These are phyloP conservation scores for Holacanthella duospinosa DNA, from an alignment of 2,888 invertebrate genomes.

Conservation along the genomic window DNA sequence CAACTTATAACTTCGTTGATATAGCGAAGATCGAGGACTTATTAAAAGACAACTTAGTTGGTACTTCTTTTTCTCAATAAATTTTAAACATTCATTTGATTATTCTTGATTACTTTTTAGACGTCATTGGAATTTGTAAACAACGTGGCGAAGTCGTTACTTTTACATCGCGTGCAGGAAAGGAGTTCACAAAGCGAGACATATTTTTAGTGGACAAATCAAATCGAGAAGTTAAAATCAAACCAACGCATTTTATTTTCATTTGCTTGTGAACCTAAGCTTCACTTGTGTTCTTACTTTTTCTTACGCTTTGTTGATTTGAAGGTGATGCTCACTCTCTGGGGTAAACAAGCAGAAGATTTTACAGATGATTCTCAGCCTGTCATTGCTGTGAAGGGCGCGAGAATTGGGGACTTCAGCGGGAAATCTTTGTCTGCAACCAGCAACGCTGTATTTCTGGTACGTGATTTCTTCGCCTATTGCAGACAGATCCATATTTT, in stretches of 20 bases:
- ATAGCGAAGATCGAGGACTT: conserved; percentile 61
- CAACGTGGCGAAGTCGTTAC: conserved; percentile 57
- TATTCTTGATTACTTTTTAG: conserved; percentile 45
- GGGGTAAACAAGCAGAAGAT: conserved; percentile 79
- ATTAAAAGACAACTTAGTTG: conserved; percentile 58
- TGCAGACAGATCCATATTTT: background rate
- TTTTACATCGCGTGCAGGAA: conserved; percentile 61
- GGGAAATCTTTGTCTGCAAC: conserved; percentile 48
- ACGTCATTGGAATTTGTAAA: conserved; percentile 82
- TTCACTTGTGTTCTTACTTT: background rate
- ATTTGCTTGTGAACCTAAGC: background rate
- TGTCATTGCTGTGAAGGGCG: conserved; percentile 76
- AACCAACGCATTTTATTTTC: background rate
- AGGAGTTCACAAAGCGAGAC: conserved; percentile 81
- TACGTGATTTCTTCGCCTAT: background rate
- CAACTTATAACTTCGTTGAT: conserved; percentile 64
- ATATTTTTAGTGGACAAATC: conserved; percentile 74
- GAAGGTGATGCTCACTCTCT: conserved; percentile 69
- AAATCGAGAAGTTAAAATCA: conserved; percentile 54
- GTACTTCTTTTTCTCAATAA: conserved; percentile 45
- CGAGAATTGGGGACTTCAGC: conserved; percentile 73
- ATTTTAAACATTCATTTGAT: background rate
- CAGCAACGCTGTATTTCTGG: background rate
- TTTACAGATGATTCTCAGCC: conserved; percentile 64
- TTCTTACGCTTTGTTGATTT: background rate